Base-by-base conservation (phyloP, 2,888 invertebrate species). In the Bombylius discolor region DNA sequence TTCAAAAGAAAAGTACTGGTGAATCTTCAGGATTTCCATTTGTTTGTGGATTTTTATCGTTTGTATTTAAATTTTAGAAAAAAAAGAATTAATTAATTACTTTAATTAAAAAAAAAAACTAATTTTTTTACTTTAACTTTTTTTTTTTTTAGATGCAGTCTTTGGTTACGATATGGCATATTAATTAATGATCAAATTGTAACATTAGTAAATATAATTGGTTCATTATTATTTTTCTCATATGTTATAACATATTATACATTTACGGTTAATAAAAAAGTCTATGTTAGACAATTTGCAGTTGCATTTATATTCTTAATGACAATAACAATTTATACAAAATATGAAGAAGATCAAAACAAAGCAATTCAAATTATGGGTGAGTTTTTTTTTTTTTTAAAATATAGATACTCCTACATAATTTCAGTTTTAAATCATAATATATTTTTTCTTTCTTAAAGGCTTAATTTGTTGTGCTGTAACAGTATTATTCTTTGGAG, bases 141-240 rank as follows among this genome's bases (percentile, higher is more conserved):
- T 14, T 39, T 50, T 23, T 31, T 32, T 51, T 55, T 47, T 76
- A 88, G 88, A 60, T 83, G 85, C 65, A 81, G 81, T 62, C 75
- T 90, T 56, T 92, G 92, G 92, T 72, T 90, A 42, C 76, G 85
- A 51, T 93, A 93, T 74, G 91, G 90, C 42, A 74, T 84, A 60
- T 71, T 85, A 55, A 87, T 87, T 64, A 73, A 78, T 61, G 90
- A 92, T 67, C 74, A 75, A 53, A 85, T 84, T 57, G 78, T 92
- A 62, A 77, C 86, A 53, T 72, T 84, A 65, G 88, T 91, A 1
- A 93, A 93, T 70, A 72, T 78, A 42, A 79, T 90, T 64, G 92
- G 92, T 14, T 70, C 83, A 5, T 71, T 79, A 12, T 75, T 91
- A 51, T 88, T 89, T 78, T 70, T 83, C 50, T 71, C 77, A 34